phyloP scores from a whole-genome alignment of 2,797 vertebrate species.

The Ambastaia sidthimunki region DNA sequence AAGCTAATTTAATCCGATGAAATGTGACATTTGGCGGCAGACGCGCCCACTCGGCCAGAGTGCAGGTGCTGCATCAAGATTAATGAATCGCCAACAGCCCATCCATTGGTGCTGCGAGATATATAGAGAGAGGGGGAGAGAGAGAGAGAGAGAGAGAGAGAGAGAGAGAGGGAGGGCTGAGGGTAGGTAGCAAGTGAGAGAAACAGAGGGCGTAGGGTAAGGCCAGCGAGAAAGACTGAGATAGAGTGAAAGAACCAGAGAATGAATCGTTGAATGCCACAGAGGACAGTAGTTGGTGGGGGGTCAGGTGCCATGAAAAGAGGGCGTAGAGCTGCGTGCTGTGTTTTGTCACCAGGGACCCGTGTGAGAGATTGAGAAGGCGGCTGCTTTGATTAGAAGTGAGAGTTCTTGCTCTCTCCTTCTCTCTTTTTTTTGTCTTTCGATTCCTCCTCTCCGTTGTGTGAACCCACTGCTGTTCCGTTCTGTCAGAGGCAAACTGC shows the following conservation, averaged over 20 bases:
- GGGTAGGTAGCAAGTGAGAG: background rate
- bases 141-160: no score
- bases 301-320: constrained; percentile 68
- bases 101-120: constrained; percentile 56
- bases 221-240: constrained; percentile 19
- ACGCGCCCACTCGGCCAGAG: constrained; percentile 46
- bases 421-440: constrained; percentile 11
- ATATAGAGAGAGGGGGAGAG: background rate
- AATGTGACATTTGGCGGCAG: constrained; percentile 61
- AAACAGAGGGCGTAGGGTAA: constrained; percentile 22
- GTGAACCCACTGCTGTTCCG: constrained; percentile 40
- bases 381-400: constrained; percentile 75
- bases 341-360: constrained; percentile 46
- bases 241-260: constrained; percentile 26
- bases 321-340: constrained; percentile 53
- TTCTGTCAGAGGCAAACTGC: constrained; percentile 40
- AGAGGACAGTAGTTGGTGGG: constrained; percentile 66
- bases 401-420: constrained; percentile 62
- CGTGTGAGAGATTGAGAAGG: constrained; percentile 62
- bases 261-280: constrained; percentile 58
- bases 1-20: constrained; percentile 65
- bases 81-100: constrained; percentile 79
- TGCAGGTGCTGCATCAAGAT: constrained; percentile 78
- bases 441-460: constrained; percentile 34
- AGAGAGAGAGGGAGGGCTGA: background rate